These are phyloP conservation scores for Crotalus helleri DNA, from an alignment of 2,113 vertebrate species.

Conservation along the genomic window DNA sequence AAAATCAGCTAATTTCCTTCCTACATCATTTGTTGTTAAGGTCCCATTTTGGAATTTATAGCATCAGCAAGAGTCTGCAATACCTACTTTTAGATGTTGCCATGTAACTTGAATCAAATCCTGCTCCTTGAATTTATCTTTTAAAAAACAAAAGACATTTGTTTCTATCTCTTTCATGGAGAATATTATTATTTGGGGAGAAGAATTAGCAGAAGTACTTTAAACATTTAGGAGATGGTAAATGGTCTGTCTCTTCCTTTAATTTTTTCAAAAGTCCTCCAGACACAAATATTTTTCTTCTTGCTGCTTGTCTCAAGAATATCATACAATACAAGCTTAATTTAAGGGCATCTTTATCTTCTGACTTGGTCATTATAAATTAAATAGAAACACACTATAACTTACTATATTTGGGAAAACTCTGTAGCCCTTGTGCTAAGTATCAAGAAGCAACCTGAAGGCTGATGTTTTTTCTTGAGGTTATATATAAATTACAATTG, in stretches of 20 bases:
- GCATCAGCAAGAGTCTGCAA: not conserved
- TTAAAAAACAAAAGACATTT: not conserved
- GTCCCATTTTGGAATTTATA: not conserved
- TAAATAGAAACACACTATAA: not conserved
- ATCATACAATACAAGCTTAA: not conserved
- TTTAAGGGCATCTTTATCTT: not conserved
- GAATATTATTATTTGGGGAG: not conserved
- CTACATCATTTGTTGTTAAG: not conserved
- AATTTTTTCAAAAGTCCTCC: not conserved
- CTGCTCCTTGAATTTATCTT: not conserved
- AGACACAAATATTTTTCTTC: not conserved
- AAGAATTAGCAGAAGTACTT: not conserved
- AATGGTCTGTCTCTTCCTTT: not conserved
- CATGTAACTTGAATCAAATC: not conserved
- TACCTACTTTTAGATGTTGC: not conserved
- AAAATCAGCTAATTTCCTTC: not conserved
- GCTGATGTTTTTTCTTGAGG: not conserved
- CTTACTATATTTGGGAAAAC: not conserved
- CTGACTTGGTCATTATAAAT: not conserved
- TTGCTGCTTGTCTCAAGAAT: not conserved
- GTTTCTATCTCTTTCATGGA: not conserved
- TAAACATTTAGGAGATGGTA: not conserved
- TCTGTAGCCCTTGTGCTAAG: not conserved
- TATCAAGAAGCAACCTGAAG: not conserved
- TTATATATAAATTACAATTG: not conserved